Evolutionary conservation across 2,888 invertebrate genomes (phyloP).

Genomic region (Ophion ellenae): DNA sequence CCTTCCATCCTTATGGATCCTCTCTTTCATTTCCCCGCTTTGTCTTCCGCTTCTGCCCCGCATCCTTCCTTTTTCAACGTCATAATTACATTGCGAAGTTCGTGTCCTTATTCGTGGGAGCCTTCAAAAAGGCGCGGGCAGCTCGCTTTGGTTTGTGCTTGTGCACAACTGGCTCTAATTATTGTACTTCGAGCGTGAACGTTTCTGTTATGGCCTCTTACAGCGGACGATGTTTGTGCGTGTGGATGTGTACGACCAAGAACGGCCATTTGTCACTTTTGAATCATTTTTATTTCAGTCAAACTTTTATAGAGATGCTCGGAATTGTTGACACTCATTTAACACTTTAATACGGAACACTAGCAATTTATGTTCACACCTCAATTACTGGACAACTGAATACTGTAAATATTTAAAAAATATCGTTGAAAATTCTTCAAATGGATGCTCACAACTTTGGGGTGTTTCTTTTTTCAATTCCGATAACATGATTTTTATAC

Average conservation of each 20-base stretch:
- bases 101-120: conserved; percentile 13
- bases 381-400: too few species aligned
- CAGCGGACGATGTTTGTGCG: neutral
- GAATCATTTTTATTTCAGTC: neutral
- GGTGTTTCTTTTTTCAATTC: too few species aligned
- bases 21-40: conserved; percentile 31
- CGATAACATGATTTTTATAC: too few species aligned
- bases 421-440: too few species aligned
- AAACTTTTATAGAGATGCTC: neutral
- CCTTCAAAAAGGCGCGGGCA: conserved; percentile 26
- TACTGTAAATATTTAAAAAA: too few species aligned
- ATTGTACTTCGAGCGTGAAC: conserved; percentile 35
- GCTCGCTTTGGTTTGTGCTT: conserved; percentile 24
- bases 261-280: neutral
- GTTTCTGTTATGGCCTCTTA: conserved; percentile 50
- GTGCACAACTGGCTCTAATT: conserved; percentile 25
- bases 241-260: neutral
- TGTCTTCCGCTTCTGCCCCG: neutral
- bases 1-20: conserved; percentile 34
- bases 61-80: conserved; percentile 27
- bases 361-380: too few species aligned
- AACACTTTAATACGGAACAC: neutral
- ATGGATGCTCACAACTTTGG: too few species aligned
- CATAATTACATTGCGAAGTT: conserved; percentile 60
- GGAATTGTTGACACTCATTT: neutral